Base-by-base conservation (phyloP, 2,113 vertebrate genomes). In the Balaeniceps rex region DNA sequence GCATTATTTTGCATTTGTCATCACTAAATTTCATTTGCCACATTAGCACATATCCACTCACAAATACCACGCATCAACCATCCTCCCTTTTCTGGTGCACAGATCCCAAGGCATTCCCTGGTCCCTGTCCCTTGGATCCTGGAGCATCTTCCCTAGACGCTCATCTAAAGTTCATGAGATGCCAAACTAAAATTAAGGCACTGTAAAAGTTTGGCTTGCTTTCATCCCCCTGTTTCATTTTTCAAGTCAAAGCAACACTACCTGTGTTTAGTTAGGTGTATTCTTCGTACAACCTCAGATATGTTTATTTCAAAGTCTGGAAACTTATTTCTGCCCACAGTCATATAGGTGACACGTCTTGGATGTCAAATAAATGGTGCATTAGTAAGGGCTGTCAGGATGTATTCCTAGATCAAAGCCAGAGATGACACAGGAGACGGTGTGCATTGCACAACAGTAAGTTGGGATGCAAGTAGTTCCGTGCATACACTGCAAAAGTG, bases 1-100 rank as follows among this genome's bases (percentile, higher is more conserved):
- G 40, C n/a, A 29, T 85, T 90, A 87, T 82, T 94, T 93, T 82
- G 83, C 78, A 65, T 87, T 93, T 87, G 61, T 83, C 89, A 95
- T 66, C 89, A 47, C 64, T 31, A 61, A 22, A 74, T 91, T 74
- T 75, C 90, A 90, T 87, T 61, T 86, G 88, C 65, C 24, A 74
- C 77, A 40, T 87, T 71, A 87, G 78, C 65, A 68, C 42, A 23
- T 49, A 42, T 25, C 65, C 61, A 14, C 74, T 90, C 78, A 78
- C 69, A 81, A 24, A 66, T n/a, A 52, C 5, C 64, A 54, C 14
- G 51, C 64, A 66, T 5, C 58, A 92, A 36, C 54, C 68, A 84
- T 15, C 38, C 42, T 82, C 64, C 42, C 25, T 12, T 51, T 54
- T 19, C 29, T 81, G 64, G 19, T 9, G 51, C 84, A 77, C 69